Evolutionary conservation across 2,888 invertebrate species (phyloP).

Genomic region (Microchrysa polita): DNA sequence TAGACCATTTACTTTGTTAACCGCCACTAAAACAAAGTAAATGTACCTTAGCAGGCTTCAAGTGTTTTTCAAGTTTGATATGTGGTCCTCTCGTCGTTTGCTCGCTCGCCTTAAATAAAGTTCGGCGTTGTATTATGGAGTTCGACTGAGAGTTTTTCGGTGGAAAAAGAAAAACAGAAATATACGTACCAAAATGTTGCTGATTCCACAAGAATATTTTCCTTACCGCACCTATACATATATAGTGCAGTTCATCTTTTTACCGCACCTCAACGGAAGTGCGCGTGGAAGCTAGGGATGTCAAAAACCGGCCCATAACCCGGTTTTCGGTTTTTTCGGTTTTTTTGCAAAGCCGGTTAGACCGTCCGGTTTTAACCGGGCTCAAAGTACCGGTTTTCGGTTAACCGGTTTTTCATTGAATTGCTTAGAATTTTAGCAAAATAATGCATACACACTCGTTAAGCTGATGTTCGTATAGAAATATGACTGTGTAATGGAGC

Average conservation of each 20-base stretch:
- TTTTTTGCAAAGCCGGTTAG: no score
- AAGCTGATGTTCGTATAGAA: no score
- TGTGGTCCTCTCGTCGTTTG: slow-evolving; percentile 29
- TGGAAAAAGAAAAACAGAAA: not conserved
- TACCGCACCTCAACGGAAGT: not conserved
- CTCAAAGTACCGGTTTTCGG: no score
- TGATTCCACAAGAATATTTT: not conserved
- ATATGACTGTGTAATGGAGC: no score
- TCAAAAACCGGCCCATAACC: no score
- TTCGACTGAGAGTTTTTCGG: not conserved
- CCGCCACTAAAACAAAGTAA: slow-evolving; percentile 50
- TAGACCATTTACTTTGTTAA: slow-evolving; percentile 50
- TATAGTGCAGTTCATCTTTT: slow-evolving; percentile 16
- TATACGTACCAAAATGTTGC: not conserved
- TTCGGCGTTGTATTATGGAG: not conserved
- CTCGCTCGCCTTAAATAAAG: slow-evolving; percentile 38
- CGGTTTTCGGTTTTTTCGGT: no score
- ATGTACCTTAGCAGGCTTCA: slow-evolving; percentile 48
- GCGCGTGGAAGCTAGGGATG: no score
- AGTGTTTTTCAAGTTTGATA: slow-evolving; percentile 48
- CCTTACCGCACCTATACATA: no score
- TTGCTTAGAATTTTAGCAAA: no score
- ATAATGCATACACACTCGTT: no score
- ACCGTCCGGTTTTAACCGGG: no score
- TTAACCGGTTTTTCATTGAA: no score